Percentiles rank a stretch among this genome's conserved stretches.
Conservation (phyloP, 2,888 invertebrate species). For the Drosophila mercatorum region DNA sequence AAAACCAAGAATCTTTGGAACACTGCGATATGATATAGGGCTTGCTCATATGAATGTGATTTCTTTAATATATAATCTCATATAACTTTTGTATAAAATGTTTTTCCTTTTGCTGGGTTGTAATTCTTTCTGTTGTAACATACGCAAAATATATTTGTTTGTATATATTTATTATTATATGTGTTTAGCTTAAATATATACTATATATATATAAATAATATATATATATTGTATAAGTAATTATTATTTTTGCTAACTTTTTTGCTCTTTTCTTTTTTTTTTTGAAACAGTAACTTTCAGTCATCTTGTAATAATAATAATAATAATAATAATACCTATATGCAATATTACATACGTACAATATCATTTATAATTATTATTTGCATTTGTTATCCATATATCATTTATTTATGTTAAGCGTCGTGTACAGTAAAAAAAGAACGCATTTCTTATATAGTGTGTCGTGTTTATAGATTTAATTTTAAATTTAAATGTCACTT, state of each 20-base stretch:
- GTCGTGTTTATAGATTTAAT: constrained; percentile 65
- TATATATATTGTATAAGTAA: constrained; percentile 52
- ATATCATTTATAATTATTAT: constrained; percentile 43
- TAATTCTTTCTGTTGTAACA: constrained; percentile 62
- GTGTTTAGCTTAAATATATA: constrained; percentile 46
- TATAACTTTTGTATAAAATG: constrained; percentile 74
- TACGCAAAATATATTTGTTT: constrained; percentile 82
- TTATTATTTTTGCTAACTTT: constrained; percentile 57
- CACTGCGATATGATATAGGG: constrained; percentile 38
- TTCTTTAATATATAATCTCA: constrained; percentile 61
- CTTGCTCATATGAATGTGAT: constrained; percentile 14
- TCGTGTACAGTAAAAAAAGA: constrained; percentile 62
- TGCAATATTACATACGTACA: constrained; percentile 70
- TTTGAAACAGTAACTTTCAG: constrained; percentile 80
- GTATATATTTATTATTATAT: constrained; percentile 59
- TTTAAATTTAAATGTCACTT: constrained; percentile 21
- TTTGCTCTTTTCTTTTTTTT: constrained; percentile 17
- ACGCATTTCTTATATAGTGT: constrained; percentile 79
- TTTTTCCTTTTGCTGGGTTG: constrained; percentile 48
- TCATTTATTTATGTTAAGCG: constrained; percentile 60
- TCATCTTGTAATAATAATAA: constrained; percentile 76
- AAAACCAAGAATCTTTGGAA: constrained; percentile 36
- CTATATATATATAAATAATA: constrained; percentile 35
- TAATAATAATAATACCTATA: constrained; percentile 73
- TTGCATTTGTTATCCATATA: constrained; percentile 23